These are phyloP conservation scores for Coluber constrictor DNA, from an alignment of 2,797 vertebrate species.

Conservation along the genomic window DNA sequence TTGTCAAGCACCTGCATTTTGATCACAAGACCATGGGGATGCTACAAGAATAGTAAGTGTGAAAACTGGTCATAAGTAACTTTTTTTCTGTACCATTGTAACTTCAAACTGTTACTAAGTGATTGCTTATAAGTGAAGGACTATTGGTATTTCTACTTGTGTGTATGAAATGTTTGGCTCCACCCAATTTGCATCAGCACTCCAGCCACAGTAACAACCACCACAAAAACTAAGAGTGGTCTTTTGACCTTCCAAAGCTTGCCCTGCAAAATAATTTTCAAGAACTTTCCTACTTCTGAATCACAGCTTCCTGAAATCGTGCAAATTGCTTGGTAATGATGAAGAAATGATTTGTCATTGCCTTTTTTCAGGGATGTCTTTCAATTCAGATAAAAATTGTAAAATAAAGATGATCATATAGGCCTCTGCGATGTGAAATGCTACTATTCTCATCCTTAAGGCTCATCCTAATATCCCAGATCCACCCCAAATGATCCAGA, in stretches of 20 bases:
- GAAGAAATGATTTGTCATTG: neutral
- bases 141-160: neutral
- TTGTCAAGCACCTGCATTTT: neutral
- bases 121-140: neutral
- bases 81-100: neutral
- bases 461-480: neutral
- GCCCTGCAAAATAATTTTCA: neutral
- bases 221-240: neutral
- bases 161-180: neutral
- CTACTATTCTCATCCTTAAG: neutral
- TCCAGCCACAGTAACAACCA: neutral
- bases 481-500: neutral
- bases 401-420: neutral
- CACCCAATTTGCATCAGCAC: neutral
- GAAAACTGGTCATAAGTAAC: neutral
- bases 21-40: neutral
- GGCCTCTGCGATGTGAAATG: neutral
- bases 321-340: neutral
- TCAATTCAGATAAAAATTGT: neutral
- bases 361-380: neutral
- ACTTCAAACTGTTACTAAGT: neutral
- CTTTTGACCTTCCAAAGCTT: neutral
- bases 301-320: neutral
- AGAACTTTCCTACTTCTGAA: neutral
- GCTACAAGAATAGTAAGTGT: neutral